phyloP scores from a whole-genome alignment of 2,797 vertebrate genomes.

The Garrulus glandarius region DNA sequence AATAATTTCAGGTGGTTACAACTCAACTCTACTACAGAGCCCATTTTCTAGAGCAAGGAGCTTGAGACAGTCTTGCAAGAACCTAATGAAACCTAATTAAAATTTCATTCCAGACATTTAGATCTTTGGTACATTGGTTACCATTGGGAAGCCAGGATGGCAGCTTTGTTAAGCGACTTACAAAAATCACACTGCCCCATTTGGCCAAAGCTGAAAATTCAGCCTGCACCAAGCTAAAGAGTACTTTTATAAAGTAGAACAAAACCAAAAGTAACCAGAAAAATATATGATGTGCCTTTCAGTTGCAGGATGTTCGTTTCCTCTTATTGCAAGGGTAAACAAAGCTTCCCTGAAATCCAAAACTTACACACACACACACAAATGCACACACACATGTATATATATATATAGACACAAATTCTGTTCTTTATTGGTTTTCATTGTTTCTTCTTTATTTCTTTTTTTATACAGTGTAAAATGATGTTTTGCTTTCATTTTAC shows the following conservation, averaged over 20 bases:
- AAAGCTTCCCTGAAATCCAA: not conserved
- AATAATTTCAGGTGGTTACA: not conserved
- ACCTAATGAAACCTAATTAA: not conserved
- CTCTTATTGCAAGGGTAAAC: not conserved
- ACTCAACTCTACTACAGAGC: rapidly evolving
- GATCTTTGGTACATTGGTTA: not conserved
- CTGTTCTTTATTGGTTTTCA: not conserved
- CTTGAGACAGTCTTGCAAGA: not conserved
- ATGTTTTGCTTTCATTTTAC: not conserved
- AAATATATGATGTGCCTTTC: not conserved
- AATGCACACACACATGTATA: no score
- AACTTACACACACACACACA: rapidly evolving
- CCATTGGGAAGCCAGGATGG: not conserved
- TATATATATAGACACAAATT: not conserved
- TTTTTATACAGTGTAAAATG: not conserved
- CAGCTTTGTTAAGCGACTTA: not conserved
- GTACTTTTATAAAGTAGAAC: not conserved
- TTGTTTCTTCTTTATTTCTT: not conserved
- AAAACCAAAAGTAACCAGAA: not conserved
- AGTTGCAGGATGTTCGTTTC: not conserved
- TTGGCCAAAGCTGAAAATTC: not conserved
- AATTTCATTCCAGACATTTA: not conserved
- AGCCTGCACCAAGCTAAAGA: not conserved
- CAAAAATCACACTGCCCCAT: not conserved
- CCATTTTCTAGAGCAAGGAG: not conserved